Conservation (phyloP, 2,113 vertebrate species). For the Bubo blakistoni region DNA sequence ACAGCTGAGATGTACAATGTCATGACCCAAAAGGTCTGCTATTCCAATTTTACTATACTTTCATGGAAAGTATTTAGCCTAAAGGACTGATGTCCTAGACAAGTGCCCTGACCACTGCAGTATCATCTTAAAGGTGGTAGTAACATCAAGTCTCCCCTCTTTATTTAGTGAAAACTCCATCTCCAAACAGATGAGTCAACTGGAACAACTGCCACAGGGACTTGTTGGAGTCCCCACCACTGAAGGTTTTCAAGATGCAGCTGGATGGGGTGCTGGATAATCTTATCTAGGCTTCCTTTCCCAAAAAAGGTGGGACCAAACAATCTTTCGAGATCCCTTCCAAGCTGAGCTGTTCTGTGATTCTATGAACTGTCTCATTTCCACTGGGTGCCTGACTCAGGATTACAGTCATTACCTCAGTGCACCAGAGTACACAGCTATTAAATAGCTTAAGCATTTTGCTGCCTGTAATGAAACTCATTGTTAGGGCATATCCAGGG, state of each 20-base stretch:
- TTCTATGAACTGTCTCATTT: not conserved
- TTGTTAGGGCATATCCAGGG: not conserved
- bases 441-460: not conserved
- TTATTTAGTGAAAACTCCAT: not conserved
- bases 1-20: not conserved
- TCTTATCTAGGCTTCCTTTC: not conserved
- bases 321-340: not conserved
- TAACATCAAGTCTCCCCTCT: not conserved
- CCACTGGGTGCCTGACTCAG: not conserved
- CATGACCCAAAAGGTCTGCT: not conserved
- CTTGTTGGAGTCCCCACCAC: not conserved
- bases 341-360: not conserved
- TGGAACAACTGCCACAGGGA: not conserved
- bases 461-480: not conserved
- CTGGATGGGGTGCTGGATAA: not conserved
- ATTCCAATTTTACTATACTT: not conserved
- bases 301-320: not conserved
- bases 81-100: not conserved
- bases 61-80: not conserved
- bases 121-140: not conserved
- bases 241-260: not conserved
- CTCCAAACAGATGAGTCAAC: not conserved
- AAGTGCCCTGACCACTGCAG: not conserved
- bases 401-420: not conserved
- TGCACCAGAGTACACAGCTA: not conserved